Conservation (phyloP, 2,797 vertebrate species). For the Scyliorhinus canicula region DNA sequence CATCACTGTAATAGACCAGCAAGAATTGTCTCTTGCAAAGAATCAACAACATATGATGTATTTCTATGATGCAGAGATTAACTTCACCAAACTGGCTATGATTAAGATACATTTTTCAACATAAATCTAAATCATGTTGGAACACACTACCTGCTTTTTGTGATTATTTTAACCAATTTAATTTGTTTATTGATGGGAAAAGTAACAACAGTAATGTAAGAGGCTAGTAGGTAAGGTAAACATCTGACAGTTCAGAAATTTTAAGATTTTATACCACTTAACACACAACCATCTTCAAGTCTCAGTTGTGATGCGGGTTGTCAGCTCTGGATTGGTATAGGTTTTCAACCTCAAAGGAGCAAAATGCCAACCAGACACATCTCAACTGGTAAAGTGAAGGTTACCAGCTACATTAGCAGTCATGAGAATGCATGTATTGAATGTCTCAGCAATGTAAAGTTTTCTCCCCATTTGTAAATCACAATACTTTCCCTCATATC, state of each 20-base stretch:
- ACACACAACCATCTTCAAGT: background rate
- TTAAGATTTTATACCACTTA: background rate
- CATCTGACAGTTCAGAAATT: background rate
- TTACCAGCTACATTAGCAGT: background rate
- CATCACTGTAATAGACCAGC: background rate
- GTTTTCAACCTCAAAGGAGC: background rate
- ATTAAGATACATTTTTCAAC: background rate
- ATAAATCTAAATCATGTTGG: constrained; percentile 19
- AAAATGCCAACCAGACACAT: background rate
- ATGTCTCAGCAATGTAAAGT: background rate
- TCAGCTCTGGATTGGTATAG: background rate
- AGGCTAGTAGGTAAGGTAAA: background rate
- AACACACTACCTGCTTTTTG: background rate
- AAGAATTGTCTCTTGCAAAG: background rate
- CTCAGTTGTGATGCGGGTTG: background rate
- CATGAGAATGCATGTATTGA: background rate
- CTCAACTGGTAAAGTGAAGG: background rate
- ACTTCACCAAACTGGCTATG: background rate
- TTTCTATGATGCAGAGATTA: background rate
- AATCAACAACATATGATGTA: background rate
- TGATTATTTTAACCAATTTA: constrained; percentile 11
- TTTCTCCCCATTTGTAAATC: too few relatives aligned
- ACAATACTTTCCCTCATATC: too few relatives aligned
- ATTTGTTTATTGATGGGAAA: background rate
- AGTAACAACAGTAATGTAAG: background rate